Percentiles rank a stretch among this genome's conserved stretches.
Conservation (phyloP, 2,888 invertebrate genomes). For the Teleiodes luculella region DNA sequence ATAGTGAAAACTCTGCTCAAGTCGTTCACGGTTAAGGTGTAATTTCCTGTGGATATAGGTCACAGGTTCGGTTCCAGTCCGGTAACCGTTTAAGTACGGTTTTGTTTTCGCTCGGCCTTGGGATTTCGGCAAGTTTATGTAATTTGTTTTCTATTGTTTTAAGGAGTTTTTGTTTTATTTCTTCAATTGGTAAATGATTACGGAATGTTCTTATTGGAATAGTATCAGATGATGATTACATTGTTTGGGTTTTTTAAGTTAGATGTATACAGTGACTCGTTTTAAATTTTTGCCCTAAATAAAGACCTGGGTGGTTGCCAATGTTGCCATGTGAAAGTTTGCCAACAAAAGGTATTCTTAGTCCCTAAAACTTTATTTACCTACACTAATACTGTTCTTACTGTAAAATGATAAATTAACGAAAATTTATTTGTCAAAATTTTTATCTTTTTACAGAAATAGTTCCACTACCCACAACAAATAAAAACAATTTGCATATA, state of each 20-base stretch:
- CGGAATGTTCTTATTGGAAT: neutral
- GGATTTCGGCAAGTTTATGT: constrained; percentile 34
- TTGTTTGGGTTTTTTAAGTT: no score
- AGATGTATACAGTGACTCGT: neutral
- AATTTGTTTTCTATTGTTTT: constrained; percentile 21
- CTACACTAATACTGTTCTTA: no score
- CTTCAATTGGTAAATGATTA: constrained; percentile 11
- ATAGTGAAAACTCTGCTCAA: constrained; percentile 57
- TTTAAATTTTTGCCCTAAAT: no score
- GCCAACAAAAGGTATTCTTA: no score
- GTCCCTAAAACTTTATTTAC: no score
- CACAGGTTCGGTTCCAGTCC: constrained; percentile 56
- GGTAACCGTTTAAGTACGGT: constrained; percentile 60
- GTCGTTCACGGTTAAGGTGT: constrained; percentile 37
- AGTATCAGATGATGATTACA: neutral
- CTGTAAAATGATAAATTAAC: no score
- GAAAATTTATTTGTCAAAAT: no score
- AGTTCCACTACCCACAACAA: no score
- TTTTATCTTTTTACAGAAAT: no score
- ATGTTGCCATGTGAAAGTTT: no score
- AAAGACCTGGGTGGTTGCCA: no score
- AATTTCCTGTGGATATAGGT: constrained; percentile 61
- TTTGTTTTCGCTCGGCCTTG: constrained; percentile 68
- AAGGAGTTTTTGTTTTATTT: constrained; percentile 13
- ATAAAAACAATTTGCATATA: no score